Base-by-base conservation (phyloP, 1,140 invertebrate genomes). In the Ostrea denselamellosa region DNA sequence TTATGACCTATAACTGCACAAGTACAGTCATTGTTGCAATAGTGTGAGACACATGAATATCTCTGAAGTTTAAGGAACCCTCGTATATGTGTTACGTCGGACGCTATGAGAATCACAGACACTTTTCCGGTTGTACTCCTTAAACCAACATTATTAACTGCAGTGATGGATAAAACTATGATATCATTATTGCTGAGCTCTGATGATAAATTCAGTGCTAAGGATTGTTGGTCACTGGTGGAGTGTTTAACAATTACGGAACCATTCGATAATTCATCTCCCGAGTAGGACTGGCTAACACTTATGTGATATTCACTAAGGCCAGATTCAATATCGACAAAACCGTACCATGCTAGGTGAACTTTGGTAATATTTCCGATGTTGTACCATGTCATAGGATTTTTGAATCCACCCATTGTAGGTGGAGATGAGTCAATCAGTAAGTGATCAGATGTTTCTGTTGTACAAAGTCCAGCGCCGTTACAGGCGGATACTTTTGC, bases 11-110 rank as follows among this genome's bases (percentile, higher is more conserved):
- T 12, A 51, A 88, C 71, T 12, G 89, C 89, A 85, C 91, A 92
- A n/a, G 91, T 88, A 54, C 90, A 91, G 19, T 90, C 90, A 0
- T 68, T 81, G 8, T 87, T 88, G 77, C 90, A 91, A 62, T 88
- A 89, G 56, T 89, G 86, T 3, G 85, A 71, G 17, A 52, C 14
- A 65, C 90, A 91, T n/a, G 90, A 90, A 84, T 92, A 89, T 28
- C 87, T 89, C 85, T 90, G 62, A 9, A 90, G 28, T n/a, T 85
- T 25, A 51, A 92, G 85, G 14, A 53, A 22, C 10, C 90, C 89
- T 14, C 81, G 17, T 5, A 81, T 65, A 8, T 28, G 54, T 9
- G n/a, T 53, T n/a, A 10, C 5, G 83, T 83, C 51, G 17, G 22
- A n/a, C 17, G 53, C 7, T 17, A 88, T 17, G n/a, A 87, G 83